phyloP scores from a whole-genome alignment of 2,113 vertebrate genomes.

The Toxotes jaculatrix region DNA sequence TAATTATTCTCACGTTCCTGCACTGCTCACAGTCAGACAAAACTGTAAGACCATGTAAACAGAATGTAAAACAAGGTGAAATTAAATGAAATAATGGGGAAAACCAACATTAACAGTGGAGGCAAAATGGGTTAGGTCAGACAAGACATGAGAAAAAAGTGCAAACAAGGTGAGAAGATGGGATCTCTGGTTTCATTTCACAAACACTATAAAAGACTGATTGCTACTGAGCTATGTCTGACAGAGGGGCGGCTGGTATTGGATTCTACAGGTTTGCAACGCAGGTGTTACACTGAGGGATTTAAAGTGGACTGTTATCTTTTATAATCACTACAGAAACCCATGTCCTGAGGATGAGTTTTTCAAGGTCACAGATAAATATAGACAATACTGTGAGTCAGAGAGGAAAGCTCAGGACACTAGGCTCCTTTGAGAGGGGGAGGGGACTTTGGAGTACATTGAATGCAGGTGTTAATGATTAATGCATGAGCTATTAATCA shows the following conservation, averaged over 20 bases:
- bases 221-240: too few relatives aligned
- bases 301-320: not conserved
- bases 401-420: not conserved
- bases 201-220: too few relatives aligned
- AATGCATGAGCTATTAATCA: conserved; percentile 9
- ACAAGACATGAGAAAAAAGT: too few relatives aligned
- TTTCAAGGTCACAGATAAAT: conserved; percentile 19
- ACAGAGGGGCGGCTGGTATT: too few relatives aligned
- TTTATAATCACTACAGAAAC: conserved; percentile 2
- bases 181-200: too few relatives aligned
- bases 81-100: too few relatives aligned
- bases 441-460: not conserved
- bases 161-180: too few relatives aligned
- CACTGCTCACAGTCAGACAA: not conserved
- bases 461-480: conserved; percentile 9
- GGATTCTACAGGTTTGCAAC: not conserved
- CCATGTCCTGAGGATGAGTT: not conserved
- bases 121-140: not conserved
- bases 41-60: not conserved
- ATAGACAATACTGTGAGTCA: not conserved
- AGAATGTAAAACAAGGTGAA: not conserved
- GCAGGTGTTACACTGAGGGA: not conserved
- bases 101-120: not conserved
- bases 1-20: not conserved
- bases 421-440: not conserved